Percentiles rank a stretch among this genome's conserved stretches.
phyloP scores from a whole-genome alignment of 2,113 vertebrate genomes.

The Asarcornis scutulata region DNA sequence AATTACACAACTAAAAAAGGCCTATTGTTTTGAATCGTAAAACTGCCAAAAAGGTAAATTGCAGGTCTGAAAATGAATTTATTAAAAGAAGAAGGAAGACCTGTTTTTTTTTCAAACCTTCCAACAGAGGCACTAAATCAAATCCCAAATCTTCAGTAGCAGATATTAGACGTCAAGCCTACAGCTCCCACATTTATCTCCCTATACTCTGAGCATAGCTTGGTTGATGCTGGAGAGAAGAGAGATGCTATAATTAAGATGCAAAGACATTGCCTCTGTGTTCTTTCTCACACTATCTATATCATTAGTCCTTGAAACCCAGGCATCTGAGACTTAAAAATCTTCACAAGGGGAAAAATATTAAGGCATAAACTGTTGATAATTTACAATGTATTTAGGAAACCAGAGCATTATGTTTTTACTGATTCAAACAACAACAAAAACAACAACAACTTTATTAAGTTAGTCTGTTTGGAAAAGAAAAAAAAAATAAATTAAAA shows the following conservation, averaged over 20 bases:
- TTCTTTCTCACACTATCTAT: neutral
- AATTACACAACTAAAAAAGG: slow-evolving; percentile 46
- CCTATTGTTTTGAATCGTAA: slow-evolving; percentile 73
- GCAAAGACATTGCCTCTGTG: slow-evolving; percentile 1
- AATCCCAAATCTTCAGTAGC: slow-evolving; percentile 72
- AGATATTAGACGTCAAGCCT: slow-evolving; percentile 74
- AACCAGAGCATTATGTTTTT: neutral
- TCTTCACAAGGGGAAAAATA: neutral
- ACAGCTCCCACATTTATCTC: slow-evolving; percentile 72
- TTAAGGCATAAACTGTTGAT: neutral
- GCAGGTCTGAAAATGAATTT: slow-evolving; percentile 69
- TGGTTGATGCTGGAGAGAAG: neutral
- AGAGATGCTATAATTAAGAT: slow-evolving; percentile 61
- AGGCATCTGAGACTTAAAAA: neutral
- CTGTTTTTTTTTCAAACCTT: slow-evolving; percentile 70
- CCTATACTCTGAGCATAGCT: slow-evolving; percentile 1
- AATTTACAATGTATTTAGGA: neutral
- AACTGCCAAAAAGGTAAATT: slow-evolving; percentile 76
- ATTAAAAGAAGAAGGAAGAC: slow-evolving; percentile 79
- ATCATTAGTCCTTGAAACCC: neutral
- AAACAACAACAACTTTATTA: neutral
- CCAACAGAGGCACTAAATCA: slow-evolving; percentile 76
- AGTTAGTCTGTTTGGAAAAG: neutral
- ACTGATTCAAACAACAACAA: neutral
- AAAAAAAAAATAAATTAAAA: neutral